phyloP scores from a whole-genome alignment of 2,797 vertebrate genomes.

The Paramormyrops hopkinsi region DNA sequence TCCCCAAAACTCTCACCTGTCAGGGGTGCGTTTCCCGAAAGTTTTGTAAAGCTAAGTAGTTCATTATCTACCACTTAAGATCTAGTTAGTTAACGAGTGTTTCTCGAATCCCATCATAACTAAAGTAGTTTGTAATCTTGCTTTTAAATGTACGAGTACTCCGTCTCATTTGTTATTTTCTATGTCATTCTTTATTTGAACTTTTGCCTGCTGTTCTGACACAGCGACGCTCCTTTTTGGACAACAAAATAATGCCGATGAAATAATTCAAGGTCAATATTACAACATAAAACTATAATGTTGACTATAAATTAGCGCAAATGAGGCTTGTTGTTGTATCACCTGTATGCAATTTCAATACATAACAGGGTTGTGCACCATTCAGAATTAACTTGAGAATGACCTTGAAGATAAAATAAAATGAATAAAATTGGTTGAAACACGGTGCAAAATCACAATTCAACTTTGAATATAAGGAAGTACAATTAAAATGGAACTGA shows the following conservation, averaged over 20 bases:
- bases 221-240: neutral
- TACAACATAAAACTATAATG: neutral
- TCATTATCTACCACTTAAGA: neutral
- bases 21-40: neutral
- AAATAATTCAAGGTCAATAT: neutral
- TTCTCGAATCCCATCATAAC: neutral
- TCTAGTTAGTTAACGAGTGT: neutral
- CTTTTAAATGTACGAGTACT: neutral
- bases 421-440: neutral
- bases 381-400: neutral
- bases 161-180: neutral
- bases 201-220: neutral
- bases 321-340: neutral
- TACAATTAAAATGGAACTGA: neutral
- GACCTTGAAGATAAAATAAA: neutral
- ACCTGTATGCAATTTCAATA: neutral
- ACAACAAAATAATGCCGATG: neutral
- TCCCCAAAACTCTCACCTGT: neutral
- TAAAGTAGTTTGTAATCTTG: neutral
- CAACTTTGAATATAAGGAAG: neutral
- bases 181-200: neutral
- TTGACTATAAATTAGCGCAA: neutral
- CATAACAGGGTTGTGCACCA: neutral
- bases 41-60: neutral
- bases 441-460: neutral